phyloP scores from a whole-genome alignment of 2,888 invertebrate species.

The Conistra vaccinii region DNA sequence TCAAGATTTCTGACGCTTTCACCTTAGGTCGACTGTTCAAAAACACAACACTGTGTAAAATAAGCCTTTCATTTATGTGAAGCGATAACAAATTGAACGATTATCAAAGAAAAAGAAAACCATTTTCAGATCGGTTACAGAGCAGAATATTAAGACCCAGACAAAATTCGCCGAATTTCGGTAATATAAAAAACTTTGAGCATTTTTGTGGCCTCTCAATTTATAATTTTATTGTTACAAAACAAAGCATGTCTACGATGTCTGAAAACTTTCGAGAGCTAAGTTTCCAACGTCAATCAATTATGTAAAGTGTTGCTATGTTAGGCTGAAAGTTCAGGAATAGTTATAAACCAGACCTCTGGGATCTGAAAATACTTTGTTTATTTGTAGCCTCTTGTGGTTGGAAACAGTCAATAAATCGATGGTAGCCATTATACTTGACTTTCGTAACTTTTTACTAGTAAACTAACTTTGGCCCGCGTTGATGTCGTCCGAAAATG shows the following conservation, averaged over 20 bases:
- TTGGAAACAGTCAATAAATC: constrained; percentile 9
- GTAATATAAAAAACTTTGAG: background rate
- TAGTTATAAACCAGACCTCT: constrained; percentile 26
- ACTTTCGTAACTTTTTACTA: background rate
- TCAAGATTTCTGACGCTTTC: background rate
- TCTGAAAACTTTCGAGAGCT: constrained; percentile 15
- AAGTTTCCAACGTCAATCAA: constrained; percentile 28
- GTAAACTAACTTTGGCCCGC: background rate
- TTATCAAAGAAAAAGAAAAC: background rate
- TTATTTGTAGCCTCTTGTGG: background rate
- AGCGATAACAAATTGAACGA: background rate
- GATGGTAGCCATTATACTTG: background rate
- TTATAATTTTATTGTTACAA: background rate
- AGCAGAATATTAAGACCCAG: background rate
- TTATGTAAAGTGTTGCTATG: constrained; percentile 38
- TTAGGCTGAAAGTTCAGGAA: constrained; percentile 34
- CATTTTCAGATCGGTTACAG: background rate
- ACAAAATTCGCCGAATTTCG: background rate
- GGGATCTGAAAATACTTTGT: constrained; percentile 18
- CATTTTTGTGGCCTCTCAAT: background rate
- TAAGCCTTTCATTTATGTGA: background rate
- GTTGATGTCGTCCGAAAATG: background rate
- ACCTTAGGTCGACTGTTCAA: background rate
- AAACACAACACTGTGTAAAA: background rate
- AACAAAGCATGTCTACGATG: constrained; percentile 8